Evolutionary conservation across 2,797 vertebrate genomes (phyloP).

Genomic region (Karalla daura): DNA sequence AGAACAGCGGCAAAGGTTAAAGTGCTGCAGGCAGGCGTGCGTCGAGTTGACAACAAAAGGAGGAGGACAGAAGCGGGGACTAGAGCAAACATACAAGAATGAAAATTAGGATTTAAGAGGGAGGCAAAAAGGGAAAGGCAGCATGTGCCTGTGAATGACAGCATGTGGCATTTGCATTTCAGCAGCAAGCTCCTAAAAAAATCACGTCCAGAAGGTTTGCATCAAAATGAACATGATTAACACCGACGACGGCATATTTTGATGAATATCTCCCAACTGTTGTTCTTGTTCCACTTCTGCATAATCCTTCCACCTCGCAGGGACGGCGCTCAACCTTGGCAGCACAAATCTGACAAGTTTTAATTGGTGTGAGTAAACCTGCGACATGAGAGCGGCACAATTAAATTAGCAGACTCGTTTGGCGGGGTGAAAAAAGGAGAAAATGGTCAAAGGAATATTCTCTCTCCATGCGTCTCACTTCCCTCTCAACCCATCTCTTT

Average conservation of each 20-base stretch:
- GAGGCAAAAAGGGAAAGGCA: conserved; percentile 10
- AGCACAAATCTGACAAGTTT: conserved; percentile 69
- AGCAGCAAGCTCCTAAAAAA: conserved; percentile 35
- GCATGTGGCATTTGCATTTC: conserved; percentile 46
- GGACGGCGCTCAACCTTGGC: conserved; percentile 39
- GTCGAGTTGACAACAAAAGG: conserved; percentile 67
- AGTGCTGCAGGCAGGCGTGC: conserved; percentile 60
- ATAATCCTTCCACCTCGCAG: conserved; percentile 30
- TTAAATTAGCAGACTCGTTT: conserved; percentile 48
- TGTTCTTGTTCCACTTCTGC: conserved; percentile 15
- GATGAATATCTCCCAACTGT: conserved; percentile 47
- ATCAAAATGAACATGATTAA: conserved; percentile 53
- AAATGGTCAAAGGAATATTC: conserved; percentile 13
- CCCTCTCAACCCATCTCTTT: conserved; percentile 40
- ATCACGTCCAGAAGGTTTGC: conserved; percentile 47
- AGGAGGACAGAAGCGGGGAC: conserved; percentile 43
- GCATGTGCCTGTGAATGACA: conserved; percentile 37
- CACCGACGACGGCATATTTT: conserved; percentile 47
- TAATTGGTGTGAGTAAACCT: conserved; percentile 74
- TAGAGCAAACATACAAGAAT: conserved; percentile 24
- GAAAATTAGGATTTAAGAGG: conserved; percentile 34
- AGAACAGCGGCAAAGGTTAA: conserved; percentile 76
- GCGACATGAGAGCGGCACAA: conserved; percentile 52
- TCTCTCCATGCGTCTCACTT: not conserved
- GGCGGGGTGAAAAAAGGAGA: not conserved